Conservation (phyloP, 1,140 invertebrate species). For the Hestina assimilis region DNA sequence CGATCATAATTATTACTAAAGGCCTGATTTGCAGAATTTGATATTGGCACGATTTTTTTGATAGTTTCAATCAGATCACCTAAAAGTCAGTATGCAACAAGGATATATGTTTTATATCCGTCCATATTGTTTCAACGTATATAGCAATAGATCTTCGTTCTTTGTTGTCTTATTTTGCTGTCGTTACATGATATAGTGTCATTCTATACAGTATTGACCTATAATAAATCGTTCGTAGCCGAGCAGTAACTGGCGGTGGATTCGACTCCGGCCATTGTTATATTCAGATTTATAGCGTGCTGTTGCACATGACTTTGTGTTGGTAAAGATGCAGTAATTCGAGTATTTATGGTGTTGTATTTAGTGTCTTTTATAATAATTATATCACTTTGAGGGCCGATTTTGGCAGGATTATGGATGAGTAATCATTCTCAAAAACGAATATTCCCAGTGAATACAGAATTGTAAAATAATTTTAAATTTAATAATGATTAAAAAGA, state of each 20-base stretch:
- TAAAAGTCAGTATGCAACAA: background rate
- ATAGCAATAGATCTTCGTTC: background rate
- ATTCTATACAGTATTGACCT: conserved; percentile 33
- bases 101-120: background rate
- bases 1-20: too few species aligned
- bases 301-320: background rate
- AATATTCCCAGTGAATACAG: too few species aligned
- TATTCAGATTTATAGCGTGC: background rate
- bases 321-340: background rate
- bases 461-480: too few species aligned
- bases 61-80: background rate
- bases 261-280: background rate
- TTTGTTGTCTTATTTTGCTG: background rate
- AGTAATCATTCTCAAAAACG: too few species aligned
- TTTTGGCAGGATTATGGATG: too few species aligned
- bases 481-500: too few species aligned
- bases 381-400: too few species aligned
- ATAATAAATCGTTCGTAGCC: conserved; percentile 28
- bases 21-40: too few species aligned
- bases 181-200: conserved; percentile 21
- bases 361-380: too few species aligned
- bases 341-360: background rate
- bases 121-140: background rate
- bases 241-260: background rate
- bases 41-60: background rate